Base-by-base conservation (phyloP, 2,797 vertebrate species). In the Chiloscyllium punctatum region DNA sequence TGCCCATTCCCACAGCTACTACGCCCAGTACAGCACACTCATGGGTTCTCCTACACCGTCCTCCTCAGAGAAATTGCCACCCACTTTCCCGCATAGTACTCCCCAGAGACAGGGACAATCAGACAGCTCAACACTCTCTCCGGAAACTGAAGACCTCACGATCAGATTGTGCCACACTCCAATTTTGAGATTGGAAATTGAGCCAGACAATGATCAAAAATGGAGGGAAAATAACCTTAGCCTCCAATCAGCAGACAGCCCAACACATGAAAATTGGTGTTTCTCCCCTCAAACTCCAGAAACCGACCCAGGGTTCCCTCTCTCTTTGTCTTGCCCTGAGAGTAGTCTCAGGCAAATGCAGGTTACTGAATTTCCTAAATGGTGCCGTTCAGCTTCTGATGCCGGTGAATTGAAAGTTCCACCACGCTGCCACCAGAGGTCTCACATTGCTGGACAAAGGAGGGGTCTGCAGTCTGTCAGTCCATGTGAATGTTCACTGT, bases 81-180 rank as follows among this genome's bases (percentile, higher is more conserved):
- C n/a, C 53, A 33, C 15, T 8, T 33, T 27, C 4, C 30, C 88
- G 11, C 2, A 11, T 27, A 88, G 86, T 48, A 33, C 33, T 16
- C 33, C 33, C 30, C 2, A 3, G 74, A 37, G 9, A 11, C 33
- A n/a, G 77, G 4, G 2, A 23, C 25, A 23, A 9, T 25, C 18
- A 5, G 2, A 66, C 16, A 23, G 57, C 51, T 33, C 51, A 5
- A n/a, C 33, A 37, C 18, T n/a, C 30, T 2, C 16, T 4, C 16
- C 2, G 1, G 48, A 33, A 11, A 13, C 51, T 6, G 6, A 66
- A n/a, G 0, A 91, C 57, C 1, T 0, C 6, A 0, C 0, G 15
- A 62, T 21, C 15, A n/a, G 4, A 3, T 30, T 27, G 92, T 3
- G 21, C 8, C 42, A 94, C 37, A 48, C 3, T 13, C 92, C 92